Conservation (phyloP, 2,113 vertebrate genomes). For the Gasterosteus aculeatus region DNA sequence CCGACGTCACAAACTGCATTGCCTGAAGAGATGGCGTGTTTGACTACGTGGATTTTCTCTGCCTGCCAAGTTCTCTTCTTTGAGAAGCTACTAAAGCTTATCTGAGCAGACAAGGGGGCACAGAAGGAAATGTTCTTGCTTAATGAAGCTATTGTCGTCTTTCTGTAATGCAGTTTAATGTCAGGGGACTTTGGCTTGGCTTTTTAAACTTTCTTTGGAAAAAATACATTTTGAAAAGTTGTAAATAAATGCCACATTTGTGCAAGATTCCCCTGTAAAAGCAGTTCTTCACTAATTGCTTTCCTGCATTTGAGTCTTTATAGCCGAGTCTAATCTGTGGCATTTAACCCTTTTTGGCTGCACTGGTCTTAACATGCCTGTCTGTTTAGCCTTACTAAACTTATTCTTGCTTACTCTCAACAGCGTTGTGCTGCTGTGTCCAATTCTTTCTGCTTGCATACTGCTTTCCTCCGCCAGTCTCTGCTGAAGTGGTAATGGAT, state of each 20-base stretch:
- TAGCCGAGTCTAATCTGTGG: conserved; percentile 19
- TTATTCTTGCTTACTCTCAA: conserved; percentile 66
- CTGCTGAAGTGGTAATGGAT: conserved; percentile 74
- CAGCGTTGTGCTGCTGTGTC: conserved; percentile 65
- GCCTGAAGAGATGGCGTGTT: neutral
- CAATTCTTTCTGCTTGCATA: conserved; percentile 63
- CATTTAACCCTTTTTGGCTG: conserved; percentile 50
- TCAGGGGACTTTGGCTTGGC: conserved; percentile 29
- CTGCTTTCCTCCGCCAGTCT: conserved; percentile 63
- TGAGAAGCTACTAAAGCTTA: conserved; percentile 31
- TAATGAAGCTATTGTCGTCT: conserved; percentile 25
- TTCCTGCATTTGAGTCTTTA: conserved; percentile 8
- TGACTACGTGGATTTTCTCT: conserved; percentile 11
- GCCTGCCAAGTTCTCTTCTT: neutral
- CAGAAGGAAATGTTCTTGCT: conserved; percentile 19
- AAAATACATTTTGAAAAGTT: conserved; percentile 3
- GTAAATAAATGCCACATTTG: neutral
- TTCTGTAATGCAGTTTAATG: conserved; percentile 40
- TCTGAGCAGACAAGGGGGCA: conserved; percentile 6
- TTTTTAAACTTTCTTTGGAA: conserved; percentile 9
- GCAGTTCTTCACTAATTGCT: conserved; percentile 26
- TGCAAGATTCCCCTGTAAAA: conserved; percentile 4
- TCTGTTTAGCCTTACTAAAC: conserved; percentile 94
- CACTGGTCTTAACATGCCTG: conserved; percentile 81
- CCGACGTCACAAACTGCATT: conserved; percentile 35